phyloP scores from a whole-genome alignment of 2,797 vertebrate species.

The Ataeniobius toweri region DNA sequence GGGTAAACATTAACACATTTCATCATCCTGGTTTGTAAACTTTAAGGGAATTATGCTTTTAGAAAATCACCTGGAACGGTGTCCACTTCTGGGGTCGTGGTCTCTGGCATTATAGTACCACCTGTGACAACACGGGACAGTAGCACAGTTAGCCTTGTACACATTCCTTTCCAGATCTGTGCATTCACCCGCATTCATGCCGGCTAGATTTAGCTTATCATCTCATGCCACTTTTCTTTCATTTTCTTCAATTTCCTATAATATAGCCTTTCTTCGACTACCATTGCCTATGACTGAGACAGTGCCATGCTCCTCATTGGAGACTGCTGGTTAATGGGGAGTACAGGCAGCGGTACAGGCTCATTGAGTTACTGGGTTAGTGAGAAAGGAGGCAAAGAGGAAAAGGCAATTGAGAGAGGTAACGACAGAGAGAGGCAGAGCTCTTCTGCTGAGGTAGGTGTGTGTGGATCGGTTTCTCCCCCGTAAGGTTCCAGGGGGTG shows the following conservation, averaged over 20 bases:
- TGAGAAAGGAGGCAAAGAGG: conserved; percentile 52
- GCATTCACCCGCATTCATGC: conserved; percentile 29
- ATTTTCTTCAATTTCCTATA: neutral
- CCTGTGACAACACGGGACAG: conserved; percentile 63
- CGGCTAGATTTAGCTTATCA: conserved; percentile 6
- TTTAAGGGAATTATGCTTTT: neutral
- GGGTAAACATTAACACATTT: conserved; percentile 17
- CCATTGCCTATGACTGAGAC: conserved; percentile 19
- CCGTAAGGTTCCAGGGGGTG: conserved; percentile 24
- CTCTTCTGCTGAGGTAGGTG: conserved; percentile 18
- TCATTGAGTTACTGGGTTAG: conserved; percentile 51
- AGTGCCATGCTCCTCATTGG: conserved; percentile 66
- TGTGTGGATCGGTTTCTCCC: conserved; percentile 19
- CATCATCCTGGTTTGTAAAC: neutral
- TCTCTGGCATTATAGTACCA: conserved; percentile 67
- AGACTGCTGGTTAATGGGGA: conserved; percentile 71
- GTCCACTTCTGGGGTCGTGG: conserved; percentile 71
- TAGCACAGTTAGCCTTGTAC: conserved; percentile 25
- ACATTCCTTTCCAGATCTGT: neutral
- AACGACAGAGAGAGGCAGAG: conserved; percentile 15
- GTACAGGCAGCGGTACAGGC: conserved; percentile 34
- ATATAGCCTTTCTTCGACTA: neutral
- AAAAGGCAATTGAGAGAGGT: conserved; percentile 27
- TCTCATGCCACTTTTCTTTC: conserved; percentile 18
- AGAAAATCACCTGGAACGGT: conserved; percentile 73